A percentile compares a stretch with the other conserved stretches of the same genome.
phyloP scores from a whole-genome alignment of 2,888 invertebrate genomes.

The Coronaproctus castanopsis region DNA sequence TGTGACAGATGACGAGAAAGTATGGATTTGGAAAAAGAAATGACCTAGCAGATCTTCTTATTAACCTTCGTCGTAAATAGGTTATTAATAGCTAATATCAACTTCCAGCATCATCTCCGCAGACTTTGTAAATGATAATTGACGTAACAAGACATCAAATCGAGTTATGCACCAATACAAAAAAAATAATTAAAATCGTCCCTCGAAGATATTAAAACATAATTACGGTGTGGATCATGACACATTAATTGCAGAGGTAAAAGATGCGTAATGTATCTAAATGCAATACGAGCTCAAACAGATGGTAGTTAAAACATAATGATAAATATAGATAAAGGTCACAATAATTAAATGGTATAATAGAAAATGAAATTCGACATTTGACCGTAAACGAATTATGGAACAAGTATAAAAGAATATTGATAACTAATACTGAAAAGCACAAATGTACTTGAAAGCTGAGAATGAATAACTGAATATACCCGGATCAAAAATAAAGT shows the following conservation, averaged over 20 bases:
- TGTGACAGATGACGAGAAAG: neutral
- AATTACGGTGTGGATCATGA: neutral
- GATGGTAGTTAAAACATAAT: neutral
- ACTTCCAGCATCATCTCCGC: neutral
- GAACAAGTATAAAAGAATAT: neutral
- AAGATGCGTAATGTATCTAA: neutral
- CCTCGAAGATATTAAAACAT: neutral
- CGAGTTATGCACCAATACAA: neutral
- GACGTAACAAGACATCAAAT: neutral
- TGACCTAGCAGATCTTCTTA: neutral
- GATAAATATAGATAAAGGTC: neutral
- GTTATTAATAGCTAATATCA: neutral
- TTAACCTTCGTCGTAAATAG: neutral
- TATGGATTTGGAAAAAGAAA: neutral
- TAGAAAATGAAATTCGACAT: neutral
- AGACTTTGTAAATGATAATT: neutral
- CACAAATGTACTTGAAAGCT: neutral
- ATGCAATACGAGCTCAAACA: neutral
- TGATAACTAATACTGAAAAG: neutral
- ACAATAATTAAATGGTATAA: neutral
- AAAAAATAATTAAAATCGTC: neutral
- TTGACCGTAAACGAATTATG: neutral
- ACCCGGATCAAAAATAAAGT: neutral
- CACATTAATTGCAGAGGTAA: neutral
- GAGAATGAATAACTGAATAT: neutral